These are phyloP conservation scores for Junco hyemalis DNA, from an alignment of 2,113 vertebrate genomes.

Conservation along the genomic window DNA sequence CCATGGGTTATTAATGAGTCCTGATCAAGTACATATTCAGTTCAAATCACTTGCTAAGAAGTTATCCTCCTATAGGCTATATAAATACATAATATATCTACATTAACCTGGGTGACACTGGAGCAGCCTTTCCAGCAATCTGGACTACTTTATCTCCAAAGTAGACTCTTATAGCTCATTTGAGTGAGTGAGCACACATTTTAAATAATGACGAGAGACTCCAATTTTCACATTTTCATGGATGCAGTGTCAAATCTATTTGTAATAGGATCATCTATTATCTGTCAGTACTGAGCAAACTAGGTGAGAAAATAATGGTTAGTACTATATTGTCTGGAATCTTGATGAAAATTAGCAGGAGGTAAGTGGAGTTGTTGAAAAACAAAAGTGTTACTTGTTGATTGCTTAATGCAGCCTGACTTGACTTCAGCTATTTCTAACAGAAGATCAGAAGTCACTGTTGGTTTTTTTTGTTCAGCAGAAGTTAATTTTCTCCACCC, in stretches of 20 bases:
- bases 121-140: constrained; percentile 52
- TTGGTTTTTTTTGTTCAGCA: background rate
- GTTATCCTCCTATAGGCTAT: constrained; percentile 59
- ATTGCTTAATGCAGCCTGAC: constrained; percentile 5
- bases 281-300: constrained; percentile 61
- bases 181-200: constrained; percentile 43
- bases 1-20: constrained; percentile 41
- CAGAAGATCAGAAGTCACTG: background rate
- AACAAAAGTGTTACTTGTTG: constrained; percentile 29
- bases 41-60: constrained; percentile 44
- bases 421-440: background rate
- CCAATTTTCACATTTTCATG: constrained; percentile 56
- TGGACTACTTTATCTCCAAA: constrained; percentile 60
- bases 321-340: constrained; percentile 53
- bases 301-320: constrained; percentile 70
- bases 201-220: constrained; percentile 59
- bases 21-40: constrained; percentile 59
- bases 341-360: constrained; percentile 44
- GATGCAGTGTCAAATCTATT: constrained; percentile 66
- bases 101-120: constrained; percentile 67
- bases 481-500: background rate
- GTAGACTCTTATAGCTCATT: constrained; percentile 50
- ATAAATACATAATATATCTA: constrained; percentile 64
- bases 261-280: constrained; percentile 73
- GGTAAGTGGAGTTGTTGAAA: constrained; percentile 29